A percentile compares a stretch with the other conserved stretches of the same genome.
These are phyloP conservation scores for Daubentonia madagascariensis DNA, from an alignment of 2,113 vertebrate species.

Conservation along the genomic window DNA sequence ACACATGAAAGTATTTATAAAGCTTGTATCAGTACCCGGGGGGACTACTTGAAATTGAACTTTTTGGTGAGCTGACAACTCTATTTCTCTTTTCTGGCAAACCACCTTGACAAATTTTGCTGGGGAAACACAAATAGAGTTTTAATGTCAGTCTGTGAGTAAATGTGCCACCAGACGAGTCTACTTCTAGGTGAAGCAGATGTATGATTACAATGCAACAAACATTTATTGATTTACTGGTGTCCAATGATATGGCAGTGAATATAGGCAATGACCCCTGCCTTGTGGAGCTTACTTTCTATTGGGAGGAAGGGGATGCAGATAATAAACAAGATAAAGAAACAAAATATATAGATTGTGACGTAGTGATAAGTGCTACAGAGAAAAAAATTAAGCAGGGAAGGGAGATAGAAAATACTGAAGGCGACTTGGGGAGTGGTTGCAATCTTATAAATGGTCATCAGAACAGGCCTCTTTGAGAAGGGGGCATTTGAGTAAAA, in stretches of 20 bases:
- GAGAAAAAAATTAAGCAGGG: background rate
- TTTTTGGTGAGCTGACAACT: conserved; percentile 8
- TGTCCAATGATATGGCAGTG: background rate
- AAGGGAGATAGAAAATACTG: background rate
- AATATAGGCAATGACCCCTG: background rate
- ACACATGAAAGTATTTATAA: background rate
- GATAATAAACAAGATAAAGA: background rate
- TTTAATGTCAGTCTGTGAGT: background rate
- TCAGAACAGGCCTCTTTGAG: background rate
- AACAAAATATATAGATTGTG: background rate
- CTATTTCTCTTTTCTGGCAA: conserved; percentile 43
- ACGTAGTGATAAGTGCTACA: background rate
- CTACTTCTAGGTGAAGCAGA: background rate
- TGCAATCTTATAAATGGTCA: background rate
- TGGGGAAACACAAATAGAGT: background rate
- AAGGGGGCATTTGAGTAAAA: background rate
- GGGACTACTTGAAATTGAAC: background rate
- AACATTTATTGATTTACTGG: background rate
- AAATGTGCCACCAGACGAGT: background rate
- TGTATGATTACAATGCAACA: background rate
- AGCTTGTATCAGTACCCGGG: background rate
- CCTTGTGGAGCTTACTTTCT: background rate
- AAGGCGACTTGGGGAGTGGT: background rate
- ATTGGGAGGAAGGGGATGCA: background rate
- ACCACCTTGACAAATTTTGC: background rate